Base-by-base conservation (phyloP, 2,888 invertebrate genomes). In the Hecatera dysodea region DNA sequence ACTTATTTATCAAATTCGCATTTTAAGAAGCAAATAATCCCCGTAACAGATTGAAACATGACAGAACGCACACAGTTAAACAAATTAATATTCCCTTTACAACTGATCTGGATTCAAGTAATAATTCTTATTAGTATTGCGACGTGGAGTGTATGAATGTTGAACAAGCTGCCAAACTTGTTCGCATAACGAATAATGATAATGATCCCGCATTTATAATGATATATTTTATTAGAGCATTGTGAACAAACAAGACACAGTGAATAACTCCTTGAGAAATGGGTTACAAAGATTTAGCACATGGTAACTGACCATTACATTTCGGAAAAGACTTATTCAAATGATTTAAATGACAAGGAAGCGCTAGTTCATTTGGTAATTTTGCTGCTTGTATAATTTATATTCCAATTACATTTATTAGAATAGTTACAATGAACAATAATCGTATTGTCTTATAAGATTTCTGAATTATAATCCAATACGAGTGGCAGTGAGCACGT, bases 201-300 rank as follows among this genome's bases (percentile, higher is more conserved):
- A 90, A 91, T 89, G 87, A 89, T 83, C 81, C 86, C 85, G 85
- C 86, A 88, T 88, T 89, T 89, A 89, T 83, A 86, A 87, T 86
- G 88, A 87, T 86, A 89, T 90, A 91, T 91, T 91, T 89, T 90
- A 93, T 93, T 92, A 91, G 88, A 85, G 80, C 80, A 81, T 81
- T 89, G 90, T 84, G 85, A 88, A 87, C 19, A 86, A 89, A 90
- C 89, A 88, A 84, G 89, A 86, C 65, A 75, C 71, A 69, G 39
- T 84, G 85, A 84, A 86, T 82, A 82, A 74, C 73, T 80, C 70
- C 80, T 86, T 67, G 63, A 80, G 74, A 80, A 62, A 61, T 60
- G 57, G 72, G 60, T 59, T 64, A 50, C 19, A 27, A n/a, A 62
- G 56, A 55, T 12, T 33, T 5, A 8, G 68, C 52, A 81, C 8